phyloP scores from a whole-genome alignment of 2,888 invertebrate species.

The Orthosia gothica region DNA sequence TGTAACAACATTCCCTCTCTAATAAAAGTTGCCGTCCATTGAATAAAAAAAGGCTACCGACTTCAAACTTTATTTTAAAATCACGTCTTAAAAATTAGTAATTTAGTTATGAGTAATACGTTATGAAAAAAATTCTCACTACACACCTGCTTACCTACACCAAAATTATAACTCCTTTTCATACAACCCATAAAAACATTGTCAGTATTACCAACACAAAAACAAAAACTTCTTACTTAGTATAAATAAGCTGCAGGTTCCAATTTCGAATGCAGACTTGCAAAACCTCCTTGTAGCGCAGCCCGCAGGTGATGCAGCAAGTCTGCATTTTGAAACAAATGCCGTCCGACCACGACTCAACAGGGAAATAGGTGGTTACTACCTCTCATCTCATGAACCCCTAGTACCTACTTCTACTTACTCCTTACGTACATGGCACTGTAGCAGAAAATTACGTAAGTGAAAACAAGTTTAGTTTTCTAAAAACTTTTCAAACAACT shows the following conservation, averaged over 20 bases:
- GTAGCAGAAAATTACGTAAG: conserved; percentile 43
- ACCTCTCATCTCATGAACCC: conserved; percentile 12
- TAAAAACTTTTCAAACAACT: conserved; percentile 49
- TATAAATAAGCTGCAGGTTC: not conserved
- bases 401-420: conserved; percentile 22
- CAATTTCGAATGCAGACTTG: conserved; percentile 17
- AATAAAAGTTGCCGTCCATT: not conserved
- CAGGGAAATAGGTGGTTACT: conserved; percentile 32
- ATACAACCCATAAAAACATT: not conserved
- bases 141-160: no score
- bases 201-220: not conserved
- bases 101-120: not conserved
- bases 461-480: conserved; percentile 56
- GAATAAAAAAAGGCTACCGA: not conserved
- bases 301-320: conserved; percentile 10
- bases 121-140: not conserved
- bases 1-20: not conserved
- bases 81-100: no score
- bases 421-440: conserved; percentile 29
- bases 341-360: conserved; percentile 27
- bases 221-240: conserved; percentile 3
- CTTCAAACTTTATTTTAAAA: no score
- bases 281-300: conserved; percentile 17
- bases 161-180: not conserved
- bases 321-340: conserved; percentile 44